Percentiles rank a stretch among this genome's conserved stretches.
Conservation (phyloP, 2,888 invertebrate genomes). For the Escarpia spicata region DNA sequence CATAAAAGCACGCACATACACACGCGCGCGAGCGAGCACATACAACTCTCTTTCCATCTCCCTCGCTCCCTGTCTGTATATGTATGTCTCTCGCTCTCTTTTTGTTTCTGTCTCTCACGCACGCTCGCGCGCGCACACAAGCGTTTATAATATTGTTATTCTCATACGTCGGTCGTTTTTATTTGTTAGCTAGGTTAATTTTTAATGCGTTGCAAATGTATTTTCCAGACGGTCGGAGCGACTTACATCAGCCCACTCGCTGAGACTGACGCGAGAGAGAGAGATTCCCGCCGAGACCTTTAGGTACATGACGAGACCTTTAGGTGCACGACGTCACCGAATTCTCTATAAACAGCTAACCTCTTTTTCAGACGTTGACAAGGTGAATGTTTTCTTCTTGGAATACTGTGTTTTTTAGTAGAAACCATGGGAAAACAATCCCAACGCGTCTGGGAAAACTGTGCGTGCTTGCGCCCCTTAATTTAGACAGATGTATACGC, state of each 20-base stretch:
- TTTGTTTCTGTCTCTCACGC: too few relatives aligned
- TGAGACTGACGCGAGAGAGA: neutral
- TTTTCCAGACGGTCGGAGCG: neutral
- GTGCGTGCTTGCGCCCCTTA: neutral
- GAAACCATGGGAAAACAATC: neutral
- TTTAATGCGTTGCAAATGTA: neutral
- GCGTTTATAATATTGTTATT: too few relatives aligned
- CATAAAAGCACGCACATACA: neutral
- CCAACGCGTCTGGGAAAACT: neutral
- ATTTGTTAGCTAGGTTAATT: neutral
- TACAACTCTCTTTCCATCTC: too few relatives aligned
- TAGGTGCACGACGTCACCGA: neutral
- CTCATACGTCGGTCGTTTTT: neutral
- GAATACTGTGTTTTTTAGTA: neutral
- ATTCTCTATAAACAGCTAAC: neutral
- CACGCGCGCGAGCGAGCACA: neutral
- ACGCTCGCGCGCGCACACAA: too few relatives aligned
- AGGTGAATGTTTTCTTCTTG: neutral
- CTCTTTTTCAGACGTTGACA: neutral
- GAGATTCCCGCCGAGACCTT: neutral
- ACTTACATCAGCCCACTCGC: neutral
- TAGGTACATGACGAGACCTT: too few relatives aligned
- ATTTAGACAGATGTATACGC: too few relatives aligned
- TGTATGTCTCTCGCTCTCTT: too few relatives aligned
- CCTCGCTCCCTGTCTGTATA: too few relatives aligned